Percentiles rank a stretch among this genome's conserved stretches.
Conservation (phyloP, 2,113 vertebrate genomes). For the Heptranchias perlo region DNA sequence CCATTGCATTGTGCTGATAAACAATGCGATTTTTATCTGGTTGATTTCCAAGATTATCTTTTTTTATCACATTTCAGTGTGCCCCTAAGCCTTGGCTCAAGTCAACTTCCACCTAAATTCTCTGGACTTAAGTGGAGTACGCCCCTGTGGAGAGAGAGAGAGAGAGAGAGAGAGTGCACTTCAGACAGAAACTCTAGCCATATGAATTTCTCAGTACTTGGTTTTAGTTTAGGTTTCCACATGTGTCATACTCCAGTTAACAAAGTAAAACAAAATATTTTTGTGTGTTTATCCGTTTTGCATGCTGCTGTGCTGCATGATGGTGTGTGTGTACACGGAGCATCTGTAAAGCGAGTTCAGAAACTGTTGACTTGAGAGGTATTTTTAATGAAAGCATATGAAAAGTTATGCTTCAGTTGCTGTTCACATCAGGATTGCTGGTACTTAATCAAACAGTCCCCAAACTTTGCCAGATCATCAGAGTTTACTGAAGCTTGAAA, state of each 20-base stretch:
- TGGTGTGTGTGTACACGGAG: neutral
- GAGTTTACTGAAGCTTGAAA: neutral
- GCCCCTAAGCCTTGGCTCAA: neutral
- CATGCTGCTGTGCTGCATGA: neutral
- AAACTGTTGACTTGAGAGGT: neutral
- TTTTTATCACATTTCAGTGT: neutral
- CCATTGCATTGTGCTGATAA: neutral
- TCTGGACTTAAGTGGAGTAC: neutral
- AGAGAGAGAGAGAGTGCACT: neutral
- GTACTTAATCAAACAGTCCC: conserved; percentile 9
- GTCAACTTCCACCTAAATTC: neutral
- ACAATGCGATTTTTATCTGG: neutral
- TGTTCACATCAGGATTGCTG: neutral
- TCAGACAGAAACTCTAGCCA: neutral
- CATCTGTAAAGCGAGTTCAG: neutral
- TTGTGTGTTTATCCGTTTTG: neutral
- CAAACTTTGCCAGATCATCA: conserved; percentile 25
- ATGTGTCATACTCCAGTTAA: neutral
- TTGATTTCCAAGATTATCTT: neutral
- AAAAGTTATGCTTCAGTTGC: neutral
- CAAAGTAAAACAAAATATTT: neutral
- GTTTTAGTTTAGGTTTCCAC: neutral
- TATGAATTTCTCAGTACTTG: neutral
- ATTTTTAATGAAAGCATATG: neutral
- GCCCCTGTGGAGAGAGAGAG: neutral